These are phyloP conservation scores for Seladonia tumulorum DNA, from an alignment of 2,888 invertebrate species.

Conservation along the genomic window DNA sequence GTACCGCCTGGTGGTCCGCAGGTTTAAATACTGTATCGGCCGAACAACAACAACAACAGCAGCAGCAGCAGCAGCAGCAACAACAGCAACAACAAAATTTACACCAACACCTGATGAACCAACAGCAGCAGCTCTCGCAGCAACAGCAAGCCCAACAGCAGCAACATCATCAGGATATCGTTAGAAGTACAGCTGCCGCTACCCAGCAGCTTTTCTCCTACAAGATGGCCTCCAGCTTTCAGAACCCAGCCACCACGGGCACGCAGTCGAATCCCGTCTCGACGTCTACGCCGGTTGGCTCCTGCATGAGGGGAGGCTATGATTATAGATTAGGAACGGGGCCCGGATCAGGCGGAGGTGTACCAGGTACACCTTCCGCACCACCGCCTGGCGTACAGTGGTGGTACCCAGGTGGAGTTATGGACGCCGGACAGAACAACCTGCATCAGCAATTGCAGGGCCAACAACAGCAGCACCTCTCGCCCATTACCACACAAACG, in stretches of 20 bases:
- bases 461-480: constrained; percentile 83
- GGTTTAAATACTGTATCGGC: constrained; percentile 84
- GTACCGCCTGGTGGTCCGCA: constrained; percentile 86
- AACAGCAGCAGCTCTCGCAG: constrained; percentile 86
- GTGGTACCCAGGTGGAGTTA: constrained; percentile 91
- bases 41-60: constrained; percentile 79
- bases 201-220: constrained; percentile 93
- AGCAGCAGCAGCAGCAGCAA: constrained; percentile 76
- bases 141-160: constrained; percentile 83
- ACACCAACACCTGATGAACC: constrained; percentile 85
- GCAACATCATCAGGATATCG: constrained; percentile 85
- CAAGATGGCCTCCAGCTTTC: constrained; percentile 94
- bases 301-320: constrained; percentile 85
- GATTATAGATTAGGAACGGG: constrained; percentile 90
- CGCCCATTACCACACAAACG: constrained; percentile 82
- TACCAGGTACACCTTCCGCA: constrained; percentile 82
- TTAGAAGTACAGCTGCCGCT: constrained; percentile 86
- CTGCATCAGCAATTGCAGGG: constrained; percentile 85
- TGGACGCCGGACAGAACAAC: constrained; percentile 86
- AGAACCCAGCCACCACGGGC: constrained; percentile 89
- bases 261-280: constrained; percentile 88
- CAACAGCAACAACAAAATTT: constrained; percentile 81
- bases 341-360: constrained; percentile 84
- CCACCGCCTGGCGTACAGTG: constrained; percentile 87
- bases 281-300: constrained; percentile 87